Evolutionary conservation across 2,888 invertebrate species (phyloP).

Genomic region (Lucinisca nassula): DNA sequence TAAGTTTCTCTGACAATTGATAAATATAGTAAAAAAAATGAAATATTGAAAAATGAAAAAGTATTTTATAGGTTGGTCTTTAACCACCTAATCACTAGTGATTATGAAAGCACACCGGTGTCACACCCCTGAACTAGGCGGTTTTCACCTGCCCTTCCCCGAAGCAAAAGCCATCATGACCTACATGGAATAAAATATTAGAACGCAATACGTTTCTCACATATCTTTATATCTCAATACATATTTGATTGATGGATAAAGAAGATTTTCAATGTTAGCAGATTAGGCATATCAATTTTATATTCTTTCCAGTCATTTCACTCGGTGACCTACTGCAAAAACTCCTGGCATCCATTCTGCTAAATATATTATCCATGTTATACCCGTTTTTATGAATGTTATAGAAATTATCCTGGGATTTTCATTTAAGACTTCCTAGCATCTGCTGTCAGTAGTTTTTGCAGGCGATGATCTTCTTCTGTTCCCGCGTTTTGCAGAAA

Average conservation of each 20-base stretch:
- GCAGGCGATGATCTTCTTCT: not conserved
- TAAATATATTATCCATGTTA: not conserved
- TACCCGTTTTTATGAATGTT: not conserved
- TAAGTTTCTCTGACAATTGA: too few species aligned
- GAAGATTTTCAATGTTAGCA: constrained; percentile 4
- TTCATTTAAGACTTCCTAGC: not conserved
- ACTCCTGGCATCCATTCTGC: not conserved
- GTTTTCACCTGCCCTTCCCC: too few species aligned
- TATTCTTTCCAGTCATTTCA: constrained; percentile 9
- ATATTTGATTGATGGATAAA: constrained; percentile 3
- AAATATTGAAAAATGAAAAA: too few species aligned
- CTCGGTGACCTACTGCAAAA: constrained; percentile 6
- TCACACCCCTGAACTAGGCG: too few species aligned
- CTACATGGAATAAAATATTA: not conserved
- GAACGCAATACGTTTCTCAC: not conserved
- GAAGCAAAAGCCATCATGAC: not conserved
- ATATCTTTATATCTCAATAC: constrained; percentile 12
- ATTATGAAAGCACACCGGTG: too few species aligned
- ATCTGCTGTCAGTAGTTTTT: constrained; percentile 15
- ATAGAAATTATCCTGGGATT: constrained; percentile 6
- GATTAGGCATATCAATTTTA: constrained; percentile 17
- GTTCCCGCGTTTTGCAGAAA: not conserved
- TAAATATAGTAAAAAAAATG: too few species aligned
- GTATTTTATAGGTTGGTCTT: too few species aligned
- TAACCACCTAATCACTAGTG: too few species aligned